Evolutionary conservation across 1,140 invertebrate genomes (phyloP).

Genomic region (Mizuhopecten yessoensis): DNA sequence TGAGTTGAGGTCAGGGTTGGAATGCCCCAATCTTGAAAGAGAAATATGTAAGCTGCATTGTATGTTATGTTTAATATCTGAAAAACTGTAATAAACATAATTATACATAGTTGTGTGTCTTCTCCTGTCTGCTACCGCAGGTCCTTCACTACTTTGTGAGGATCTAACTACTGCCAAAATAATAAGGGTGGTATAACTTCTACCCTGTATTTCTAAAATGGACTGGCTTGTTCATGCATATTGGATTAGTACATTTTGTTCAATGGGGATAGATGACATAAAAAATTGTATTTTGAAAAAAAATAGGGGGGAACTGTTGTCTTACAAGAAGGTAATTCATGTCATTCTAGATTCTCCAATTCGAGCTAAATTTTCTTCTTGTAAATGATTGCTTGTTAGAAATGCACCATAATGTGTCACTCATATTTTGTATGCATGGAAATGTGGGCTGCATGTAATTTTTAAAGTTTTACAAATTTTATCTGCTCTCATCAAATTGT

Average conservation of each 20-base stretch:
- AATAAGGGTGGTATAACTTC: neutral
- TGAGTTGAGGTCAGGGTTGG: neutral
- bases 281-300: neutral
- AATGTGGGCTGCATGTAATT: too few relatives aligned
- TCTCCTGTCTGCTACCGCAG: neutral
- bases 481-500: neutral
- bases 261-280: neutral
- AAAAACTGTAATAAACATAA: neutral
- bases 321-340: too few relatives aligned
- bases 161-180: slow-evolving; percentile 37
- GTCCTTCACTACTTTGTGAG: neutral
- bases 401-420: too few relatives aligned
- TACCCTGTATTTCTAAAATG: neutral
- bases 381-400: too few relatives aligned
- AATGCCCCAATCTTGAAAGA: slow-evolving; percentile 2
- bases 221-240: neutral
- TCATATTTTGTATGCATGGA: too few relatives aligned
- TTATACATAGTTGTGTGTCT: too few relatives aligned
- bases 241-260: neutral
- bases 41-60: neutral
- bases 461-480: too few relatives aligned
- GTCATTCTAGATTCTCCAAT: too few relatives aligned
- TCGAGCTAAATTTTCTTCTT: too few relatives aligned
- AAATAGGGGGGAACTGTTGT: too few relatives aligned
- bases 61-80: neutral